Evolutionary conservation across 2,888 invertebrate genomes (phyloP).

Genomic region (Polyploca ridens): DNA sequence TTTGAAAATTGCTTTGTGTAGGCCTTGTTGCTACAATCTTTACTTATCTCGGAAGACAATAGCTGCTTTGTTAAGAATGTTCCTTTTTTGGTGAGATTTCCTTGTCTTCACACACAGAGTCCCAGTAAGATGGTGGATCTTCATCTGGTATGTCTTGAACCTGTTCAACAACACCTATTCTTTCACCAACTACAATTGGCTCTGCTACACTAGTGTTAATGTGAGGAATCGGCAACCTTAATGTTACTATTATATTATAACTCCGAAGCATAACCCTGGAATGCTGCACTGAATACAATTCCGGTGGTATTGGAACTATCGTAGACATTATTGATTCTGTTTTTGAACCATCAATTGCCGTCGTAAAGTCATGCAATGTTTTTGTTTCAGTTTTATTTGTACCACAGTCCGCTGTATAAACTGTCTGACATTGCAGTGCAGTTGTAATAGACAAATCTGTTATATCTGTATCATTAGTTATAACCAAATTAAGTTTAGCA

Average conservation of each 20-base stretch:
- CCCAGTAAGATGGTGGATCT: conserved; percentile 41
- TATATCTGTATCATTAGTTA: conserved; percentile 24
- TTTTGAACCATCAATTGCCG: not conserved
- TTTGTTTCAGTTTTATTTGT: not conserved
- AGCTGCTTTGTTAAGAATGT: too few relatives aligned
- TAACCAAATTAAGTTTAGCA: conserved; percentile 15
- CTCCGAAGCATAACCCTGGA: conserved; percentile 41
- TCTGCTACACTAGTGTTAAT: conserved; percentile 38
- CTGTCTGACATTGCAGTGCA: conserved; percentile 20
- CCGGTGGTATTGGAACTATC: conserved; percentile 30
- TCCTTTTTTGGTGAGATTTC: not conserved
- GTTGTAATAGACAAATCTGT: conserved; percentile 18
- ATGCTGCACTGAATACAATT: conserved; percentile 37
- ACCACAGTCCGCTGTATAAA: conserved; percentile 23
- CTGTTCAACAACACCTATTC: conserved; percentile 21
- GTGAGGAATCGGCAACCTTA: conserved; percentile 44
- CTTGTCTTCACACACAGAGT: conserved; percentile 7
- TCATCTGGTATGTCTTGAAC: conserved; percentile 13
- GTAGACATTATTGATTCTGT: conserved; percentile 18
- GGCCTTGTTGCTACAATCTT: too few relatives aligned
- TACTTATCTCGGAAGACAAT: too few relatives aligned
- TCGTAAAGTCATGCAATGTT: conserved; percentile 17
- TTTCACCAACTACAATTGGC: conserved; percentile 46
- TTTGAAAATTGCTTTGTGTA: too few relatives aligned
- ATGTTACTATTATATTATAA: conserved; percentile 40